phyloP scores from a whole-genome alignment of 2,797 vertebrate species.

The Hydrolagus colliei region DNA sequence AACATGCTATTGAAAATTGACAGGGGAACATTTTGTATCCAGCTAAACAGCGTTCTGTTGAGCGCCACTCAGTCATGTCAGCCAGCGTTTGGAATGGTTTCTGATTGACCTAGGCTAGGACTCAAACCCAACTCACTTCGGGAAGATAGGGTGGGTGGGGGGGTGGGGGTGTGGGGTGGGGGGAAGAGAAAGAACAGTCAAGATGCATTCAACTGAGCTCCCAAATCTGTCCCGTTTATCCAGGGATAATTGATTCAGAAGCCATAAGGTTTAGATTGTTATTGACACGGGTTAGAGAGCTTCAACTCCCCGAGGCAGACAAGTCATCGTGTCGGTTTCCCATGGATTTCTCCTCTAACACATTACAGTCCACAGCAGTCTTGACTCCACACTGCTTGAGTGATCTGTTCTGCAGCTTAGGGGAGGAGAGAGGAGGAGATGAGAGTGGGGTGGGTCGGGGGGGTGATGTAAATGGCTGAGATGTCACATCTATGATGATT shows the following conservation, averaged over 20 bases:
- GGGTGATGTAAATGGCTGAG: no score
- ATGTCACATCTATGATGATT: no score
- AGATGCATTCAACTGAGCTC: neutral
- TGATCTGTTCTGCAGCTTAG: neutral
- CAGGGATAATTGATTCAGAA: constrained; percentile 22
- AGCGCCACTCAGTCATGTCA: neutral
- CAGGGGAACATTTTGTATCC: neutral
- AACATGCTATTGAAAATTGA: no score
- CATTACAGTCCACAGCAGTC: neutral
- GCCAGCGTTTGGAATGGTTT: neutral
- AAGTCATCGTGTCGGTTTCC: constrained; percentile 21
- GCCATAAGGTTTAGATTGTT: neutral
- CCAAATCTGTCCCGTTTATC: constrained; percentile 4
- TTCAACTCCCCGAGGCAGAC: neutral
- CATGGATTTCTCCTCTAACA: neutral
- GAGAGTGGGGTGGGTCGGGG: neutral
- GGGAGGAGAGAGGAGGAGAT: no score
- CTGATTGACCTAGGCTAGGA: neutral
- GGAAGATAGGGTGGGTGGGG: no score
- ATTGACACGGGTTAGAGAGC: constrained; percentile 23
- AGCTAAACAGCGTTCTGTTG: neutral
- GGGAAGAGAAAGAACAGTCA: neutral
- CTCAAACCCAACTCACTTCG: neutral
- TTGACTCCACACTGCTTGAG: neutral
- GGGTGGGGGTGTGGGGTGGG: no score